Conservation (phyloP, 2,888 invertebrate species). For the Hirudinaria manillensis region DNA sequence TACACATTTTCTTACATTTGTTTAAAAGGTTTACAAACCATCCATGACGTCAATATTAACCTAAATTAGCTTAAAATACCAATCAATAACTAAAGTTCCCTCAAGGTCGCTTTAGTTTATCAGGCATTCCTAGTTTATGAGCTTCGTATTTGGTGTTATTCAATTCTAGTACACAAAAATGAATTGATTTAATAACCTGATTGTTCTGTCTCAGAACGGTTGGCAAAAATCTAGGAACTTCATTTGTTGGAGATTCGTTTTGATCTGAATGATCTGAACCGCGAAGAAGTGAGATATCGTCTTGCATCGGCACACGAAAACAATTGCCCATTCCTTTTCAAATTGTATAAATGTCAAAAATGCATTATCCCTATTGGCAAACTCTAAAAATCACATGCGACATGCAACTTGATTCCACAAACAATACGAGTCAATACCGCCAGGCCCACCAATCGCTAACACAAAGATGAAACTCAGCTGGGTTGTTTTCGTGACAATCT, state of each 20-base stretch:
- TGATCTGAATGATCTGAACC: constrained; percentile 47
- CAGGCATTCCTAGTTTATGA: no score
- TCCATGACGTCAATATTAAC: no score
- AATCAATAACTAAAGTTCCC: no score
- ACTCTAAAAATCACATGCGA: neutral
- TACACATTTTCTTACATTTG: neutral
- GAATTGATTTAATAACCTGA: no score
- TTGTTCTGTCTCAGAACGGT: no score
- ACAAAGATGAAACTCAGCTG: neutral
- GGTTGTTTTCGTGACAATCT: neutral
- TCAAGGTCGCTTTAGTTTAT: no score
- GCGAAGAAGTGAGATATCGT: constrained; percentile 55
- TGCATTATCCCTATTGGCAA: neutral
- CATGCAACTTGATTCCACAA: neutral
- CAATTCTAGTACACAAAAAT: no score
- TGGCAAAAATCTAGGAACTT: neutral
- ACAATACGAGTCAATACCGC: neutral
- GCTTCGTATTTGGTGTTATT: no score
- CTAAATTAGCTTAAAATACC: no score
- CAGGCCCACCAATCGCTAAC: neutral
- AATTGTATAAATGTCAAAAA: neutral
- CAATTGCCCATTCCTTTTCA: constrained; percentile 55
- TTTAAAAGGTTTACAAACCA: neutral
- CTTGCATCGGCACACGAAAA: constrained; percentile 53
- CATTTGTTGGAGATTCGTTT: constrained; percentile 41